Conservation (phyloP, 2,797 vertebrate species). For the Botia kubotai region DNA sequence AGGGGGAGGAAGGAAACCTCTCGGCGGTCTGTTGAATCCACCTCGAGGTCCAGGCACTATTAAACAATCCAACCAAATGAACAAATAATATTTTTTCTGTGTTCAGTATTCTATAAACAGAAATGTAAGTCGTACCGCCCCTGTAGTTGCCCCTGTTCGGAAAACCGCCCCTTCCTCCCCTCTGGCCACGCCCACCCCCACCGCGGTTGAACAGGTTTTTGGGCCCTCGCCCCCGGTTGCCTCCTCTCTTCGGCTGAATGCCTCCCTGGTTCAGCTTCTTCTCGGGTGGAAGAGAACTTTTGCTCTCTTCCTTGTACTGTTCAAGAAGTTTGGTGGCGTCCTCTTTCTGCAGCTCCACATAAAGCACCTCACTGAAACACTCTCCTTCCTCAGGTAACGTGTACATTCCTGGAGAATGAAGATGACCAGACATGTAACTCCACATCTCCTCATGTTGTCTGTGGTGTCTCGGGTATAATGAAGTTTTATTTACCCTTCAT, state of each 20-base stretch:
- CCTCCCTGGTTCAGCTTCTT: conserved; percentile 91
- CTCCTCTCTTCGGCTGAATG: conserved; percentile 87
- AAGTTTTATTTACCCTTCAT: conserved; percentile 88
- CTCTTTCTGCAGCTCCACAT: conserved; percentile 92
- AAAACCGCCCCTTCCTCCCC: conserved; percentile 85
- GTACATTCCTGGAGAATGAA: conserved; percentile 84
- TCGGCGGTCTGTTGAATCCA: conserved; percentile 83
- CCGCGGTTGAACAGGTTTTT: conserved; percentile 91
- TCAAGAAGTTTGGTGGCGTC: conserved; percentile 92
- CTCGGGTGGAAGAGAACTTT: conserved; percentile 91
- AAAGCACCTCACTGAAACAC: conserved; percentile 91
- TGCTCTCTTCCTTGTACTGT: conserved; percentile 97
- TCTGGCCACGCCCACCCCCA: conserved; percentile 57
- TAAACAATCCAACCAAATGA: not conserved
- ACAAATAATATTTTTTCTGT: no score
- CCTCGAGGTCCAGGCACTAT: conserved; percentile 90
- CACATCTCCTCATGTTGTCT: no score
- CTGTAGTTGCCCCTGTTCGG: conserved; percentile 94
- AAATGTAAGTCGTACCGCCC: conserved; percentile 78
- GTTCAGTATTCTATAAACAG: no score
- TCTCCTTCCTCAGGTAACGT: conserved; percentile 92
- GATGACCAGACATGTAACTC: not conserved
- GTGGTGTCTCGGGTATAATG: not conserved
- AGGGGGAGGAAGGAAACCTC: conserved; percentile 72
- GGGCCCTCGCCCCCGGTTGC: conserved; percentile 84